Evolutionary conservation across 2,113 vertebrate species (phyloP).

Genomic region (Rallus limicola): DNA sequence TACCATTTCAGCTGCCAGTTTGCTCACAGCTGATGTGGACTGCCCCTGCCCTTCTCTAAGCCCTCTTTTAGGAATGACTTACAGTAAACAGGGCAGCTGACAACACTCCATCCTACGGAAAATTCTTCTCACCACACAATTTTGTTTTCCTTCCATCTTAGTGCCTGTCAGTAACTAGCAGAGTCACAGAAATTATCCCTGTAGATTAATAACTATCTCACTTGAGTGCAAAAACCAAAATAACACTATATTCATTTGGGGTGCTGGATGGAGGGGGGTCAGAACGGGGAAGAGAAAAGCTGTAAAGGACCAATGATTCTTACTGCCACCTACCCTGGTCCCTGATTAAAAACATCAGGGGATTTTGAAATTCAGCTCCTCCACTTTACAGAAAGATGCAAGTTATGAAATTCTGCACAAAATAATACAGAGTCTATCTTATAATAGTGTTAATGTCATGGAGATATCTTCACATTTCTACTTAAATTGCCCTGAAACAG

Average conservation of each 20-base stretch:
- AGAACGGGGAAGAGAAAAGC: not conserved
- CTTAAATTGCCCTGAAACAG: not conserved
- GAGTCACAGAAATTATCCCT: not conserved
- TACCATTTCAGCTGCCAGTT: not conserved
- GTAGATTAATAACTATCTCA: not conserved
- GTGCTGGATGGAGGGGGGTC: not conserved
- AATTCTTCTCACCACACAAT: fast-evolving
- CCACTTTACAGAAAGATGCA: not conserved
- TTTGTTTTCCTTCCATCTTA: not conserved
- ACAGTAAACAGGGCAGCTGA: not conserved
- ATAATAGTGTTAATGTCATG: not conserved
- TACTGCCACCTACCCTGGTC: not conserved
- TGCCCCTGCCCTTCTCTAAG: not conserved
- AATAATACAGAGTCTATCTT: not conserved
- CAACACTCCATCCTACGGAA: not conserved
- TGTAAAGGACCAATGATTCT: not conserved
- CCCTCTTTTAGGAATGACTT: not conserved
- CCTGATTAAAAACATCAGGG: not conserved
- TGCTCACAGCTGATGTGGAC: not conserved
- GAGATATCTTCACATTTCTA: not conserved
- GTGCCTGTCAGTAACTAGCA: not conserved
- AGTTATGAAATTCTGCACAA: not conserved
- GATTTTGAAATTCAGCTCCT: not conserved
- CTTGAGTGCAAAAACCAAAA: not conserved
- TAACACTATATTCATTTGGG: fast-evolving